Evolutionary conservation across 2,888 invertebrate genomes (phyloP).

Genomic region (Pollenia griseotomentosa): DNA sequence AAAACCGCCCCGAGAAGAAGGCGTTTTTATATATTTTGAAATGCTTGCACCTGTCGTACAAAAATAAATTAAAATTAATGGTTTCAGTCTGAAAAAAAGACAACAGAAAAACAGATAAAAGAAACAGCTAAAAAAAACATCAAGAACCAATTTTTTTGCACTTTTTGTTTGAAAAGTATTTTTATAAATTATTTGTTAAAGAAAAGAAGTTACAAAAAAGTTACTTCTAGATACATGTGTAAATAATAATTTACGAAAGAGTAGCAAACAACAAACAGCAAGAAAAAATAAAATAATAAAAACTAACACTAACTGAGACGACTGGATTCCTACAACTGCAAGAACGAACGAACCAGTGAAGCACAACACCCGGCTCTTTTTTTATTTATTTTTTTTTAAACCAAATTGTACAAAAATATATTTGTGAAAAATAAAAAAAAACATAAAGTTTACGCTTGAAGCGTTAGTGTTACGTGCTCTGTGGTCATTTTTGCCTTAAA

Average conservation of each 20-base stretch:
- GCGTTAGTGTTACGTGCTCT: constrained; percentile 69
- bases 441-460: constrained; percentile 70
- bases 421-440: constrained; percentile 17
- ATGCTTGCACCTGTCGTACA: constrained; percentile 63
- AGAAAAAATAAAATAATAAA: not conserved
- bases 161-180: not conserved
- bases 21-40: constrained; percentile 53
- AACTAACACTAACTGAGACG: constrained; percentile 32
- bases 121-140: constrained; percentile 9
- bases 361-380: constrained; percentile 69
- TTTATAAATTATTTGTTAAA: not conserved
- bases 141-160: constrained; percentile 11
- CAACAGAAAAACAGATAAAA: constrained; percentile 21
- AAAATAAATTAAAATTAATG: constrained; percentile 66
- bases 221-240: constrained; percentile 26
- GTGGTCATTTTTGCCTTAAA: constrained; percentile 66
- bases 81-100: constrained; percentile 37
- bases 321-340: constrained; percentile 32
- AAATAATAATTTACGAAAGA: constrained; percentile 33
- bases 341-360: constrained; percentile 50
- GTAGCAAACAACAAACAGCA: constrained; percentile 13
- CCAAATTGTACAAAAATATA: constrained; percentile 38
- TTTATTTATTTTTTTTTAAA: constrained; percentile 31
- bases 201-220: constrained; percentile 1
- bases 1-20: constrained; percentile 28